Evolutionary conservation across 2,888 invertebrate species (phyloP).

Genomic region (Galeopsomyia nigrocyanea): DNA sequence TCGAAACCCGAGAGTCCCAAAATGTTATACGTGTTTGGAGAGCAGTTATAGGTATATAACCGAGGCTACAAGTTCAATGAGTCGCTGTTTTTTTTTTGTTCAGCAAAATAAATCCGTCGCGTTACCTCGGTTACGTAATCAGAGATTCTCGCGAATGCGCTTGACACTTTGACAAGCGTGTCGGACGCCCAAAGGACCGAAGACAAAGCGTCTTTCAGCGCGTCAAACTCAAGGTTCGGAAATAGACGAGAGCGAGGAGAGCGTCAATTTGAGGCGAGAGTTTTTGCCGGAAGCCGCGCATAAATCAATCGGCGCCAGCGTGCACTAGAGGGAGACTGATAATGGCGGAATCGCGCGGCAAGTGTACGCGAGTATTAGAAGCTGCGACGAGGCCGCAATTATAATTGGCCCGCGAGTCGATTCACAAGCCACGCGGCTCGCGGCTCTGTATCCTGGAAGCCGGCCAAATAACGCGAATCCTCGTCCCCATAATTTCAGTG

Average conservation of each 20-base stretch:
- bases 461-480: slow-evolving; percentile 41
- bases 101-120: slow-evolving; percentile 1
- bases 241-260: not conserved
- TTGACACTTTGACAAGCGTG: slow-evolving; percentile 34
- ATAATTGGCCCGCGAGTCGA: slow-evolving; percentile 46
- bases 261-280: slow-evolving; percentile 16
- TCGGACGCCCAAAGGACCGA: not conserved
- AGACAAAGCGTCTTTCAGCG: too few relatives aligned
- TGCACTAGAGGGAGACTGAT: not conserved
- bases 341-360: not conserved
- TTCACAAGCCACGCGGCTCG: slow-evolving; percentile 44
- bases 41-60: too few relatives aligned
- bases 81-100: slow-evolving; percentile 6
- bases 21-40: too few relatives aligned
- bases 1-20: too few relatives aligned
- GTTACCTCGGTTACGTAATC: slow-evolving; percentile 29
- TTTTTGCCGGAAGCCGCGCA: slow-evolving; percentile 29
- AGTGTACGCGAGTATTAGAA: not conserved
- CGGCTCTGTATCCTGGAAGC: slow-evolving; percentile 29
- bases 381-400: slow-evolving; percentile 33
- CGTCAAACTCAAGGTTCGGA: slow-evolving; percentile 24
- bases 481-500: slow-evolving; percentile 42
- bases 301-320: slow-evolving; percentile 34
- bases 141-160: slow-evolving; percentile 24
- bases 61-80: too few relatives aligned